Evolutionary conservation across 2,888 invertebrate species (phyloP), one percentile per base, ranked within the genome.

Genomic region (Catocala fraxini): DNA sequence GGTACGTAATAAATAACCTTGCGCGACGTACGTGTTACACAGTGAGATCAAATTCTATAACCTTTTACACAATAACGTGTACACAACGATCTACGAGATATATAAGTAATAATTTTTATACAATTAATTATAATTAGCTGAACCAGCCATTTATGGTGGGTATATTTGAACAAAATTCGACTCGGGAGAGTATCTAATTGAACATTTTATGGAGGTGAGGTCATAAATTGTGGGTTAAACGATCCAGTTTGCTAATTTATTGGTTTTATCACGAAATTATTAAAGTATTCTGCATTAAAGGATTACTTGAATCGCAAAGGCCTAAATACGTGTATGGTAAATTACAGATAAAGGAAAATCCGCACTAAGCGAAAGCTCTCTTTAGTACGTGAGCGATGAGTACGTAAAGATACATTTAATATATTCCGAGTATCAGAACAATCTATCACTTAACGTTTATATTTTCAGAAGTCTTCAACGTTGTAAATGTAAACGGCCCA

Each of bases 201-300:
- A 61, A 60, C 43, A 74, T 67, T 62, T 77, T 63, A 69, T 59
- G 52, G 64, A 67, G 69, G 49, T 56, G 41, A 34, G 6, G 12
- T 53, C 4, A 49, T 74, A 69, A 77, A 75, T 77, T 63, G 25
- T 59, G 41, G 51, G 65, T 63, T 45, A 74, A 59, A 51, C 46
- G 59, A 58, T 71, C 63, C 59, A 48, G 33, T 61, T 52, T 5
- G 56, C 11, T 67, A 65, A 69, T 77, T 74, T 66, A 74, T 71
- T 58, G 59, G 52, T 48, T 65, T 71, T 63, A 69, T 64, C 41
- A 49, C 35, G 56, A 66, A 65, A 74, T 63, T 58, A 53, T 55
- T 51, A 59, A 53, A 12, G 49, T 5, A 42, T 42, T 39, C 15
- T 47, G 51, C 10, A 34, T 52, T 60, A 52, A 51, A n/a, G 39